A percentile compares a stretch with the other conserved stretches of the same genome.
These are phyloP conservation scores for Actinia equina DNA, from an alignment of 64 coral and sea anemone species.

Conservation along the genomic window DNA sequence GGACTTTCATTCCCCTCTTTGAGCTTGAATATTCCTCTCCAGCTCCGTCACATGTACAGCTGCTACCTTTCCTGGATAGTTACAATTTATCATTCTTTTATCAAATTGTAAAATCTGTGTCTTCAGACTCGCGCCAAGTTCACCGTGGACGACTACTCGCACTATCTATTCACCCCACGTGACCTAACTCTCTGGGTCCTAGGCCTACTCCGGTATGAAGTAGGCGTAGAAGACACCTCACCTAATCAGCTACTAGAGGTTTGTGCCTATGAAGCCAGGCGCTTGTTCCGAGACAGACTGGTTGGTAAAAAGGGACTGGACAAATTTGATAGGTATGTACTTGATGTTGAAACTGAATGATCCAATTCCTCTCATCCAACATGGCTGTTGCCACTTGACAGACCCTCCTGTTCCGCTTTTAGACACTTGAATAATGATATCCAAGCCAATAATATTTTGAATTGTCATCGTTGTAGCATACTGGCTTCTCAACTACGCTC, in stretches of 20 bases:
- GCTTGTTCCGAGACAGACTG: conserved; percentile 81
- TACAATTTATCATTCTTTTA: background rate
- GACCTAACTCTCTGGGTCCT: conserved; percentile 94
- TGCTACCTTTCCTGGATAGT: no score
- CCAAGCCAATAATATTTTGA: background rate
- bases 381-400: no score
- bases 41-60: no score
- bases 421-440: no score
- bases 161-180: conserved; percentile 97
- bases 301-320: conserved; percentile 96
- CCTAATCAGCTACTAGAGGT: conserved; percentile 83
- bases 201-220: conserved; percentile 76
- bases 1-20: no score
- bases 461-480: conserved; percentile 32
- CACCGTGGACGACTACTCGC: conserved; percentile 94
- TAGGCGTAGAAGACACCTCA: conserved; percentile 71
- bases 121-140: conserved; percentile 85
- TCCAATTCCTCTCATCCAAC: no score
- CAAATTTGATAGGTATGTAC: conserved; percentile 85
- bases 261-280: conserved; percentile 85
- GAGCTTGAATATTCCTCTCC: no score
- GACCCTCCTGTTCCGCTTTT: no score
- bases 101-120: background rate
- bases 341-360: no score
- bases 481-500: conserved; percentile 89